Conservation (phyloP, 2,888 invertebrate genomes). For the Synergus umbraculus region DNA sequence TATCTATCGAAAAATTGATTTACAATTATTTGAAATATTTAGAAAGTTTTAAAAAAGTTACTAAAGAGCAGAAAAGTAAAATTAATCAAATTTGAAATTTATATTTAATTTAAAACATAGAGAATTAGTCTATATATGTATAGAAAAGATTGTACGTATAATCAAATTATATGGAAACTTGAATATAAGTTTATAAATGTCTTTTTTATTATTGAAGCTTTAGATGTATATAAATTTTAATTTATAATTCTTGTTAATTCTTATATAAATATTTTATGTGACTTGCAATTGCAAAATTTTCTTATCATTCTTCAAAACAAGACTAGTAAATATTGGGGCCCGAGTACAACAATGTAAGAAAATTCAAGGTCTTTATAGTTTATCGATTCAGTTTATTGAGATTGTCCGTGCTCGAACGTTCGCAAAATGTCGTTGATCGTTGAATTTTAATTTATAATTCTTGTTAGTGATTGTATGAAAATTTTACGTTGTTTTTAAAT, state of each 20-base stretch:
- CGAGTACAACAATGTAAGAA: neutral
- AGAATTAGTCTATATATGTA: too few relatives aligned
- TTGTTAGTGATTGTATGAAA: neutral
- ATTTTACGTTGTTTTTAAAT: neutral
- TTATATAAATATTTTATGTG: too few relatives aligned
- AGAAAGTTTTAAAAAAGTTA: neutral
- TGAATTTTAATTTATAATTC: neutral
- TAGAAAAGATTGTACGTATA: too few relatives aligned
- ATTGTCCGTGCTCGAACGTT: neutral
- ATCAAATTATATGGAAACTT: too few relatives aligned
- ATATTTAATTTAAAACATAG: too few relatives aligned
- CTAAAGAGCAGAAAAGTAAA: neutral
- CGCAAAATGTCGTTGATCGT: neutral
- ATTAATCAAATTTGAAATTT: too few relatives aligned
- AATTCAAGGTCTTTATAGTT: neutral
- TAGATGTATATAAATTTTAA: too few relatives aligned
- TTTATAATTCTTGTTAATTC: too few relatives aligned
- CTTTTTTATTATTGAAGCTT: too few relatives aligned
- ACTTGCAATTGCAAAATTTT: too few relatives aligned
- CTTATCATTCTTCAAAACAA: neutral
- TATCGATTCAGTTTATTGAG: neutral
- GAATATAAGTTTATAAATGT: too few relatives aligned
- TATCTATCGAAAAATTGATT: constrained; percentile 56
- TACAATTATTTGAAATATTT: neutral
- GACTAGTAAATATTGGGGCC: neutral